These are phyloP conservation scores for Conger conger DNA, from an alignment of 2,113 vertebrate species.

Conservation along the genomic window DNA sequence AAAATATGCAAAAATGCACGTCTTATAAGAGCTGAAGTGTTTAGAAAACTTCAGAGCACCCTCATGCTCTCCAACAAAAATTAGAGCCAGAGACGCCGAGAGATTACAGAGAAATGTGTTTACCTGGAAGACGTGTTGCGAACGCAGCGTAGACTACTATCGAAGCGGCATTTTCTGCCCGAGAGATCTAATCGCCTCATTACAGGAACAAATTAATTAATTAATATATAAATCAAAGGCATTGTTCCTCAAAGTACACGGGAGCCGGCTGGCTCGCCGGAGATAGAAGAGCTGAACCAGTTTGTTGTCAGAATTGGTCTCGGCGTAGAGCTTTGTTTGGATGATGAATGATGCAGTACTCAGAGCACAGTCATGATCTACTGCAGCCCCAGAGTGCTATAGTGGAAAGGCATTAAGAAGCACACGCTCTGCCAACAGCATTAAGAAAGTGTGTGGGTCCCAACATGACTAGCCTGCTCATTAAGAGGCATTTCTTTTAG, in stretches of 20 bases:
- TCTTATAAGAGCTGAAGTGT: background rate
- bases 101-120: background rate
- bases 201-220: conserved; percentile 14
- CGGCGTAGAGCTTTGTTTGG: background rate
- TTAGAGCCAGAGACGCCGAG: background rate
- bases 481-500: background rate
- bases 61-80: background rate
- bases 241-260: background rate
- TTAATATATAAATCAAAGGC: conserved; percentile 4
- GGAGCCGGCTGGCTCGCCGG: background rate
- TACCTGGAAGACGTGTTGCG: background rate
- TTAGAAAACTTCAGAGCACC: background rate
- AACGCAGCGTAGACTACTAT: background rate
- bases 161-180: background rate
- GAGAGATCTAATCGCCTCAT: conserved; percentile 10
- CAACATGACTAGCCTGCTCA: background rate
- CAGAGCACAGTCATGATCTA: conserved; percentile 13
- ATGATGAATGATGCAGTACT: background rate
- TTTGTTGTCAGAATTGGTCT: background rate
- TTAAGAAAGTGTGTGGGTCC: background rate
- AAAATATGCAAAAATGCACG: background rate
- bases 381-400: background rate
- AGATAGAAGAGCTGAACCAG: background rate
- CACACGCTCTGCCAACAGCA: background rate
- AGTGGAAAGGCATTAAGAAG: background rate